phyloP scores from a whole-genome alignment of 1,140 invertebrate species.

The Nasonia giraulti region DNA sequence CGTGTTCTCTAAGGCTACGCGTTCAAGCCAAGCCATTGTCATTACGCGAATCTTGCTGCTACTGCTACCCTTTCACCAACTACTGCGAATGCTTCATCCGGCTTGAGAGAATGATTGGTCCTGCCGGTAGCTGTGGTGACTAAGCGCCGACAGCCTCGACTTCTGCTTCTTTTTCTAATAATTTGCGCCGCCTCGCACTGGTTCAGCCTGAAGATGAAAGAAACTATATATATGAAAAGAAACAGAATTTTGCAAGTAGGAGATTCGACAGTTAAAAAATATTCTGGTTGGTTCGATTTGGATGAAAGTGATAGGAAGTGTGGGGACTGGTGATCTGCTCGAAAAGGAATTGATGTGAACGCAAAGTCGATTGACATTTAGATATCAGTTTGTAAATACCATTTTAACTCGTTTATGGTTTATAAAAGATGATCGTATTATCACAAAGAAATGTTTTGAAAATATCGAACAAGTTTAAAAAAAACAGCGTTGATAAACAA shows the following conservation, averaged over 20 bases:
- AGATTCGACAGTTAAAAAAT: neutral
- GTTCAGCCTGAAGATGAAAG: neutral
- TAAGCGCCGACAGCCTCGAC: constrained; percentile 49
- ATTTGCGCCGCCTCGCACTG: neutral
- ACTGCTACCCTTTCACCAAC: constrained; percentile 63
- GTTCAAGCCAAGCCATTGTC: constrained; percentile 55
- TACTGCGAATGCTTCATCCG: constrained; percentile 64
- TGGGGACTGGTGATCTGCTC: neutral
- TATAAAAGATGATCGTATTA: neutral
- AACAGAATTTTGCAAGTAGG: neutral
- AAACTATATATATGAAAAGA: neutral
- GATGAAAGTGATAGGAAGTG: neutral
- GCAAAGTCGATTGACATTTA: neutral
- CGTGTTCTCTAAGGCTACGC: constrained; percentile 62
- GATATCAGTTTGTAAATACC: neutral
- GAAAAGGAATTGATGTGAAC: neutral
- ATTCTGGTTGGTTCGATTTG: neutral
- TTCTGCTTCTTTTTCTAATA: constrained; percentile 28
- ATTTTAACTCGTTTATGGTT: neutral
- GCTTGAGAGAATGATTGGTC: constrained; percentile 64
- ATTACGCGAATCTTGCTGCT: constrained; percentile 54
- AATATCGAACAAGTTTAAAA: neutral
- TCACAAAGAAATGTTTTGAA: neutral
- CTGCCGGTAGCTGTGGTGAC: constrained; percentile 50
- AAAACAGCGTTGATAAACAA: neutral